Base-by-base conservation (phyloP, 1,140 invertebrate species). In the Drosophila micromelanica region DNA sequence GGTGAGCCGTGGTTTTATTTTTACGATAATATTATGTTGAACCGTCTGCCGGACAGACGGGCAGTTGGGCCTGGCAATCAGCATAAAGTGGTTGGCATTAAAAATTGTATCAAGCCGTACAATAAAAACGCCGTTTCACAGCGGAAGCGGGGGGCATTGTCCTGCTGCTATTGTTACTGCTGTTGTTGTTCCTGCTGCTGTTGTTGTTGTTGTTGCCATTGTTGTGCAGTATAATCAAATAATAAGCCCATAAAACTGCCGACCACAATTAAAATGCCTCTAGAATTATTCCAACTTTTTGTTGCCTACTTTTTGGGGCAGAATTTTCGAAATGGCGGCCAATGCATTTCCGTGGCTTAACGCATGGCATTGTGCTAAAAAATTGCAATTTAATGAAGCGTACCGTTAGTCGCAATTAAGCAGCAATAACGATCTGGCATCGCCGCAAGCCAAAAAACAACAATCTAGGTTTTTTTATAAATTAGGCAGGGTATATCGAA, bases 81-180 rank as follows among this genome's bases (percentile, higher is more conserved):
- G 82, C 82, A 86, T 86, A 86, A 86, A 86, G 82, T 86, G 82
- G 82, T 82, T 78, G 75, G 75, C 75, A 87, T 86, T 86, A 87
- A 87, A 87, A 86, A 87, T 45, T 57, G 55, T 86, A 87, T 86
- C 82, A 86, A 76, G 84, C 71, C 82, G 78, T 72, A 82, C 81
- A 87, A 86, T 86, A 86, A 86, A 86, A 86, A 20, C 61, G 78
- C 54, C 64, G 56, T 76, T 86, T 60, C 82, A 38, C 76, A 85
- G 32, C 80, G 80, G 80, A 85, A 78, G 56, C 57, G 70, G 54
- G 57, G 46, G 57, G 30, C 3, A 9, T 13, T 35, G 27, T 55
- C 20, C 38, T 59, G 55, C 17, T 42, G 13, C 15, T 51, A 13
- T 56, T 68, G 37, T 38, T 61, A 42, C 63, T 70, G 63, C 43